These are phyloP conservation scores for Neodiprion lecontei DNA, from an alignment of 1,140 invertebrate genomes.

Conservation along the genomic window DNA sequence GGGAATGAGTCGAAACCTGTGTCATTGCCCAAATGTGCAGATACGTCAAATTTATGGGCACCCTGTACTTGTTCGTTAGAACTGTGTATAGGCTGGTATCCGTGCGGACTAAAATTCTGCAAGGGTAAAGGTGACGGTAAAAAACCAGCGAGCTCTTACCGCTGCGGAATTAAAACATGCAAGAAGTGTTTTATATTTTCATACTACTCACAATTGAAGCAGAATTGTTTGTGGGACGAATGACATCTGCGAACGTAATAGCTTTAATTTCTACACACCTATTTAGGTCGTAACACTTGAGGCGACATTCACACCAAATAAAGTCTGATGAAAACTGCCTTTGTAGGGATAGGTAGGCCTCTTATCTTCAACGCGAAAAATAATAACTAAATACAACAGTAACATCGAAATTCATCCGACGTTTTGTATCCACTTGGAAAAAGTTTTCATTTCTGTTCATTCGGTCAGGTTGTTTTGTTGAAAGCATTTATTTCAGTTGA, in stretches of 20 bases:
- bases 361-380: too few species aligned
- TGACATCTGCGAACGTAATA: slow-evolving; percentile 62
- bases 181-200: slow-evolving; percentile 86
- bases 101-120: slow-evolving; percentile 93
- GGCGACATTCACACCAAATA: background rate
- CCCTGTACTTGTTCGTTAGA: slow-evolving; percentile 82
- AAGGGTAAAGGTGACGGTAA: slow-evolving; percentile 74
- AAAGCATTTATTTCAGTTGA: too few species aligned
- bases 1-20: slow-evolving; percentile 44
- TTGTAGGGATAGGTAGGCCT: too few species aligned
- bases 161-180: slow-evolving; percentile 96
- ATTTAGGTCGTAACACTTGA: background rate
- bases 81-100: slow-evolving; percentile 86
- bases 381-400: too few species aligned
- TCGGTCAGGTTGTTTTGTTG: too few species aligned
- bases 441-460: too few species aligned
- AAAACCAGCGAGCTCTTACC: slow-evolving; percentile 70
- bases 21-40: slow-evolving; percentile 64
- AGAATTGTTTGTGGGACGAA: slow-evolving; percentile 88
- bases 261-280: background rate
- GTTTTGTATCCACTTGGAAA: too few species aligned
- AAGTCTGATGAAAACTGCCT: too few species aligned
- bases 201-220: slow-evolving; percentile 83
- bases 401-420: too few species aligned
- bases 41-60: slow-evolving; percentile 70